These are phyloP conservation scores for Eupithecia subumbrata DNA, from an alignment of 2,888 invertebrate genomes.

Conservation along the genomic window DNA sequence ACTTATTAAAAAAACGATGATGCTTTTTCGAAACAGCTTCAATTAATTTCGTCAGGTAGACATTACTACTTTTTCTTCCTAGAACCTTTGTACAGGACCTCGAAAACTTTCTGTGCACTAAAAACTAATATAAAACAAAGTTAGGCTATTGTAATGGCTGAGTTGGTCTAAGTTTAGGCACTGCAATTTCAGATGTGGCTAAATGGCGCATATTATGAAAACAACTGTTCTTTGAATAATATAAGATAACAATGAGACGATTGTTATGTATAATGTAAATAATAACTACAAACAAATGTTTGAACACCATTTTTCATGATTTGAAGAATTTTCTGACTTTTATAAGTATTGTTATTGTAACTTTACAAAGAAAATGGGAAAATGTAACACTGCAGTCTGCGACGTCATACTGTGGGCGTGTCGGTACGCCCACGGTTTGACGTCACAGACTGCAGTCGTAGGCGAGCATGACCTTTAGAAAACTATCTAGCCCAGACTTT, in stretches of 20 bases:
- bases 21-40: not conserved
- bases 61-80: not conserved
- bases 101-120: not conserved
- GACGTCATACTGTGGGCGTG: too few relatives aligned
- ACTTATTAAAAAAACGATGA: not conserved
- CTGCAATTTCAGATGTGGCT: not conserved
- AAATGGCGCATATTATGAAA: constrained; percentile 1
- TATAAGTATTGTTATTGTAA: not conserved
- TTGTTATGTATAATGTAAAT: not conserved
- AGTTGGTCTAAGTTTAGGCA: not conserved
- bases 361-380: constrained; percentile 7
- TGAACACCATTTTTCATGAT: not conserved
- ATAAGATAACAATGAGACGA: not conserved
- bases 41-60: not conserved
- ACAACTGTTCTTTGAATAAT: not conserved
- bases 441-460: constrained; percentile 28
- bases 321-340: not conserved
- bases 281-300: not conserved
- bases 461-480: constrained; percentile 1
- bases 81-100: not conserved
- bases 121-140: not conserved
- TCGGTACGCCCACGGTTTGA: constrained; percentile 23
- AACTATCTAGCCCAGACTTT: not conserved
- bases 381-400: constrained; percentile 15
- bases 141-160: not conserved